These are phyloP conservation scores for Cecidostiba fungosa DNA, from an alignment of 2,888 invertebrate genomes.

Conservation along the genomic window DNA sequence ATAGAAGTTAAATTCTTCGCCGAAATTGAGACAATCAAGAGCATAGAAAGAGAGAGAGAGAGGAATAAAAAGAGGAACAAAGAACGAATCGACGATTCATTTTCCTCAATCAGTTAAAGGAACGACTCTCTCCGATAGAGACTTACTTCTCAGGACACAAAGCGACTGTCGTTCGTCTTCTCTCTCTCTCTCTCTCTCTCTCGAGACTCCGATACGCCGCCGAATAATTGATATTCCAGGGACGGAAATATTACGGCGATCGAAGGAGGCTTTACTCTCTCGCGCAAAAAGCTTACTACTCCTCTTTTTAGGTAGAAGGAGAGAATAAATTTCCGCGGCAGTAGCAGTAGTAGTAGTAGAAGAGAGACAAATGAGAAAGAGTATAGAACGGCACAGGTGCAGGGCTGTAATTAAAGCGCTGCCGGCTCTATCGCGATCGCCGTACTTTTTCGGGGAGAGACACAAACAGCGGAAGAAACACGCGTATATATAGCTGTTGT, in stretches of 20 bases:
- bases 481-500: neutral
- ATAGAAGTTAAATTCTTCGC: neutral
- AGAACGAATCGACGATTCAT: constrained; percentile 47
- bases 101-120: constrained; percentile 56
- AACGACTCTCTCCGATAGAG: constrained; percentile 43
- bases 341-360: neutral
- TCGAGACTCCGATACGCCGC: constrained; percentile 14
- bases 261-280: constrained; percentile 29
- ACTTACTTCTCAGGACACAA: constrained; percentile 41
- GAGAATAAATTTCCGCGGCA: neutral
- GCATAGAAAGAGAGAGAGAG: neutral
- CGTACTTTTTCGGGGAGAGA: neutral
- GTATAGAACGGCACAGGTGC: neutral
- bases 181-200: constrained; percentile 28
- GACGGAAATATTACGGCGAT: constrained; percentile 47
- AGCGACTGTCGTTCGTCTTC: constrained; percentile 51
- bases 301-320: neutral
- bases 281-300: neutral
- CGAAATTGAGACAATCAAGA: constrained; percentile 50
- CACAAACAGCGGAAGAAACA: neutral
- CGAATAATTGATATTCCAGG: constrained; percentile 52
- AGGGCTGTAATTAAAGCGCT: constrained; percentile 8
- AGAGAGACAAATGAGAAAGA: constrained; percentile 19
- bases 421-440: neutral
- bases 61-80: neutral